Percentiles rank a stretch among this genome's conserved stretches.
phyloP scores from a whole-genome alignment of 2,113 vertebrate species.

The Channa argus region DNA sequence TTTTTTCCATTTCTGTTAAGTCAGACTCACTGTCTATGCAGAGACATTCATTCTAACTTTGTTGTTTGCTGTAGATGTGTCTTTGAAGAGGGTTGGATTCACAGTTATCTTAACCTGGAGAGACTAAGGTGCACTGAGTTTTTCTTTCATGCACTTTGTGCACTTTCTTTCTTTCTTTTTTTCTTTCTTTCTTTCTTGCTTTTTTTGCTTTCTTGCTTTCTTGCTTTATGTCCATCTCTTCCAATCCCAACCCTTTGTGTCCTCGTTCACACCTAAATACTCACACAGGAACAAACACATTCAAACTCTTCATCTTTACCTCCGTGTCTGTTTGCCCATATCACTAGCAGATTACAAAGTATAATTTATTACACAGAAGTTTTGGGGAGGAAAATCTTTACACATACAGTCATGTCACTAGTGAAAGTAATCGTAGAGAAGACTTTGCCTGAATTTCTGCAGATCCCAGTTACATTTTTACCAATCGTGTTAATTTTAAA shows the following conservation, averaged over 20 bases:
- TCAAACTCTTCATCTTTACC: slow-evolving; percentile 33
- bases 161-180: slow-evolving; percentile 1
- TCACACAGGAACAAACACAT: slow-evolving; percentile 35
- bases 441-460: neutral
- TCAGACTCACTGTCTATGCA: slow-evolving; percentile 4
- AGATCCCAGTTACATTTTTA: slow-evolving; percentile 1
- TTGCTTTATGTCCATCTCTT: slow-evolving; percentile 16
- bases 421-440: neutral
- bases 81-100: neutral
- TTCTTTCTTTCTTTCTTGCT: neutral
- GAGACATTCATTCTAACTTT: neutral
- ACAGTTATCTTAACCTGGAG: neutral
- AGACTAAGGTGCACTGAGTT: slow-evolving; percentile 1
- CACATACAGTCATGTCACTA: neutral
- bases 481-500: neutral
- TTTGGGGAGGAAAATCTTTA: slow-evolving; percentile 25
- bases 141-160: neutral
- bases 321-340: slow-evolving; percentile 41
- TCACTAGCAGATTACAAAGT: slow-evolving; percentile 60
- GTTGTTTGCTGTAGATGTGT: neutral
- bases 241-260: slow-evolving; percentile 41
- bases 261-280: slow-evolving; percentile 49
- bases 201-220: neutral
- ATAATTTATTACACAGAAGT: slow-evolving; percentile 52
- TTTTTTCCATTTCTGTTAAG: neutral